These are phyloP conservation scores for Lumbricus terrestris DNA, from an alignment of 2,888 invertebrate genomes.

Conservation along the genomic window DNA sequence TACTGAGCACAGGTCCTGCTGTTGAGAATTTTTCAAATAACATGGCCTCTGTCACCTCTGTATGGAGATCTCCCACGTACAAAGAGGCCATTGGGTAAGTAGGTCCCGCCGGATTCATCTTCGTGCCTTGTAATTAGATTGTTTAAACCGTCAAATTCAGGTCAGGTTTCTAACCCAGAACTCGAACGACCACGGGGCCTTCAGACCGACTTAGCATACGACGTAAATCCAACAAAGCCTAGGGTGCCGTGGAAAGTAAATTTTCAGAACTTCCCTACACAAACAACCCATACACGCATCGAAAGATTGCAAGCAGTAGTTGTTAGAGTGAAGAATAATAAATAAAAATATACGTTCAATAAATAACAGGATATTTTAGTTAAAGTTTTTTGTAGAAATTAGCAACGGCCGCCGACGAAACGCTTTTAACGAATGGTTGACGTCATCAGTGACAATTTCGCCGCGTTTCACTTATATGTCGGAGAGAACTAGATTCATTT, in stretches of 20 bases:
- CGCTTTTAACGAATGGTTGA: not conserved
- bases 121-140: conserved; percentile 18
- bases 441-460: conserved; percentile 4
- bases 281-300: conserved; percentile 3
- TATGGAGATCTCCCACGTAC: conserved; percentile 97
- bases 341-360: not conserved
- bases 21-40: conserved; percentile 98
- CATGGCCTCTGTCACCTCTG: conserved; percentile 97
- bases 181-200: not conserved
- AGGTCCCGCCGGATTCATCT: conserved; percentile 41
- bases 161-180: not conserved
- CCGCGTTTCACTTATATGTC: not conserved
- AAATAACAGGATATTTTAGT: conserved; percentile 13
- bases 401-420: not conserved
- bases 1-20: conserved; percentile 96
- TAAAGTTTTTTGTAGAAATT: conserved; percentile 12
- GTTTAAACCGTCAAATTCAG: not conserved
- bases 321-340: not conserved
- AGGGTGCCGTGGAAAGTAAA: not conserved
- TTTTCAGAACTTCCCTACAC: not conserved
- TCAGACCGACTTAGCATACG: not conserved
- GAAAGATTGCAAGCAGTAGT: not conserved
- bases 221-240: not conserved
- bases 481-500: not conserved
- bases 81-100: conserved; percentile 73